Percentiles rank a stretch among this genome's conserved stretches.
Evolutionary conservation across 2,113 vertebrate species (phyloP).

Genomic region (Empidonax alnorum): DNA sequence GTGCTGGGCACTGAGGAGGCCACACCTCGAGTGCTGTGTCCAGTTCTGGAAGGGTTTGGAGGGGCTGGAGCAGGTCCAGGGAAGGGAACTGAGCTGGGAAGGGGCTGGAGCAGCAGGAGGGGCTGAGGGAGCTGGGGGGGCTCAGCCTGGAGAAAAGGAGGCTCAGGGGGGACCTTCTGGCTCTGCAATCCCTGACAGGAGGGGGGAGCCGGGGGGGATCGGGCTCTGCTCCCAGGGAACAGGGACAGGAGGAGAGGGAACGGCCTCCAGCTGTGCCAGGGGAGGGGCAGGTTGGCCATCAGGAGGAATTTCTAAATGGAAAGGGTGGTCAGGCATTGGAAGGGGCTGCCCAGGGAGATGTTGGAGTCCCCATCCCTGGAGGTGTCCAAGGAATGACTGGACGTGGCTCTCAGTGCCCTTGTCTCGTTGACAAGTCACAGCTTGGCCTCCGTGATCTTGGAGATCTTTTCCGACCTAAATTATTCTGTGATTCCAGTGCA

Average conservation of each 20-base stretch:
- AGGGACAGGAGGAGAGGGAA: background rate
- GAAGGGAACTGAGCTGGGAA: background rate
- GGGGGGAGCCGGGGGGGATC: accelerated
- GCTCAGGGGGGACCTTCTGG: background rate
- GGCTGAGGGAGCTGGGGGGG: background rate
- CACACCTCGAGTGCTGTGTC: background rate
- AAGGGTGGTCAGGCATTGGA: no score
- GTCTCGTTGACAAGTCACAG: background rate
- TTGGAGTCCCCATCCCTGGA: background rate
- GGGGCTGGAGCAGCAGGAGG: accelerated
- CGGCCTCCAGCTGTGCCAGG: accelerated
- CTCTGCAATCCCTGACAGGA: background rate
- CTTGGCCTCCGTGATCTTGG: background rate
- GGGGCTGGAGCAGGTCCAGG: background rate
- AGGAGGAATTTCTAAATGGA: no score
- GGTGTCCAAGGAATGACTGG: background rate
- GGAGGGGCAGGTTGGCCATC: no score
- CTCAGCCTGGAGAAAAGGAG: background rate
- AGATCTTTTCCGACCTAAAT: background rate
- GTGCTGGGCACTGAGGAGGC: background rate
- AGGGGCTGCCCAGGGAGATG: background rate
- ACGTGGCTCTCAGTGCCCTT: background rate
- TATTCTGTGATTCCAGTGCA: background rate
- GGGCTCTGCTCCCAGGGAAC: background rate
- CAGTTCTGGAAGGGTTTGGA: background rate